These are phyloP conservation scores for Gorsachius goisagi DNA, from an alignment of 2,113 vertebrate species.

Conservation along the genomic window DNA sequence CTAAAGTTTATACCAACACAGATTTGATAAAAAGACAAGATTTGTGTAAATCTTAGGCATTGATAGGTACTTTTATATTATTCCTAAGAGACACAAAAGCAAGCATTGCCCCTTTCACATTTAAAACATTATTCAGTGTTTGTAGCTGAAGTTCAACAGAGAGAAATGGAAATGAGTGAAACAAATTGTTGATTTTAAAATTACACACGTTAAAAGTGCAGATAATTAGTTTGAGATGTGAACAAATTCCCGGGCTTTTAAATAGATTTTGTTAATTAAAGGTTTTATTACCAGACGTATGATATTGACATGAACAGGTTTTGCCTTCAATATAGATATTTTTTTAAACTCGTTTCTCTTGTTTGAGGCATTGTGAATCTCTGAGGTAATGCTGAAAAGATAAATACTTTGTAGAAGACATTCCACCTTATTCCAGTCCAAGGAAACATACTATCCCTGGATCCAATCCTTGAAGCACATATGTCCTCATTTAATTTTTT, in stretches of 20 bases:
- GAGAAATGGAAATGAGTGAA: neutral
- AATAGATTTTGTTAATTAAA: neutral
- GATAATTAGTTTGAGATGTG: neutral
- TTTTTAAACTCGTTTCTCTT: neutral
- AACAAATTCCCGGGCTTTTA: neutral
- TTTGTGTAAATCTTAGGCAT: neutral
- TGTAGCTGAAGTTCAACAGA: neutral
- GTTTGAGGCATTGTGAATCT: neutral
- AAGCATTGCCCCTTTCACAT: neutral
- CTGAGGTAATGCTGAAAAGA: neutral
- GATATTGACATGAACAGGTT: neutral
- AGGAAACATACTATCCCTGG: neutral
- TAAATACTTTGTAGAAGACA: neutral
- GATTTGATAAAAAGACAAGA: neutral
- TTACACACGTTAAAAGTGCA: neutral
- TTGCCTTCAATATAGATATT: neutral
- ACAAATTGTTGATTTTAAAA: neutral
- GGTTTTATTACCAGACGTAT: neutral
- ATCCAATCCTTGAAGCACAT: neutral
- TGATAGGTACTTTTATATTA: neutral
- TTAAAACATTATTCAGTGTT: neutral
- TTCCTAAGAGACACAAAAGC: neutral
- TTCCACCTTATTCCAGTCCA: neutral
- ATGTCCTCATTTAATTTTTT: neutral
- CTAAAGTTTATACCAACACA: neutral